Percentiles rank a stretch among this genome's conserved stretches.
These are phyloP conservation scores for Mormyrops attenuatus DNA, from an alignment of 2,797 vertebrate species.

Conservation along the genomic window DNA sequence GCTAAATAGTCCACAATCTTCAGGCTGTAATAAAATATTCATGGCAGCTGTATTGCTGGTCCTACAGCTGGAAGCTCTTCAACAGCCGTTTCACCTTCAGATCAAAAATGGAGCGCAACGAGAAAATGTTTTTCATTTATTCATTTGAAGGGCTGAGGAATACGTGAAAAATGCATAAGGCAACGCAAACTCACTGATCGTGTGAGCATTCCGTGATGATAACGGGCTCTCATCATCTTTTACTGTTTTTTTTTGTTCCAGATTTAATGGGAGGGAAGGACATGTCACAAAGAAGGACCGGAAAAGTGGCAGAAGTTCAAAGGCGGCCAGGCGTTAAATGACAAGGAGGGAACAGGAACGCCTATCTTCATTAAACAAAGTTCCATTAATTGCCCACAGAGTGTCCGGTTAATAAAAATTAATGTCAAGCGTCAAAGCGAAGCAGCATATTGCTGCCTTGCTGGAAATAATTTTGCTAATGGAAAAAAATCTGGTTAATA, in stretches of 20 bases:
- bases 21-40: constrained; percentile 1
- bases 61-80: not conserved
- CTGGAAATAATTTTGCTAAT: constrained; percentile 55
- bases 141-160: not conserved
- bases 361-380: constrained; percentile 15
- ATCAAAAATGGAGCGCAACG: not conserved
- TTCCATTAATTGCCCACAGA: constrained; percentile 48
- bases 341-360: constrained; percentile 27
- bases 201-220: not conserved
- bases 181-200: not conserved
- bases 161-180: not conserved
- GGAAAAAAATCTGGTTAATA: constrained; percentile 58
- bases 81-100: not conserved
- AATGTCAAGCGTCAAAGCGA: constrained; percentile 58
- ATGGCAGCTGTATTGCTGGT: not conserved
- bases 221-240: not conserved
- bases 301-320: constrained; percentile 32
- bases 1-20: constrained; percentile 8
- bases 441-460: constrained; percentile 72
- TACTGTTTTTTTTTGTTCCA: constrained; percentile 53
- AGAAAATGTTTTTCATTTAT: not conserved
- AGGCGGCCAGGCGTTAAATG: constrained; percentile 44
- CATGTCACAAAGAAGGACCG: constrained; percentile 40
- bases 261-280: constrained; percentile 56
- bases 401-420: constrained; percentile 58